These are phyloP conservation scores for Lucilia cuprina DNA, from an alignment of 1,140 invertebrate species.

Conservation along the genomic window DNA sequence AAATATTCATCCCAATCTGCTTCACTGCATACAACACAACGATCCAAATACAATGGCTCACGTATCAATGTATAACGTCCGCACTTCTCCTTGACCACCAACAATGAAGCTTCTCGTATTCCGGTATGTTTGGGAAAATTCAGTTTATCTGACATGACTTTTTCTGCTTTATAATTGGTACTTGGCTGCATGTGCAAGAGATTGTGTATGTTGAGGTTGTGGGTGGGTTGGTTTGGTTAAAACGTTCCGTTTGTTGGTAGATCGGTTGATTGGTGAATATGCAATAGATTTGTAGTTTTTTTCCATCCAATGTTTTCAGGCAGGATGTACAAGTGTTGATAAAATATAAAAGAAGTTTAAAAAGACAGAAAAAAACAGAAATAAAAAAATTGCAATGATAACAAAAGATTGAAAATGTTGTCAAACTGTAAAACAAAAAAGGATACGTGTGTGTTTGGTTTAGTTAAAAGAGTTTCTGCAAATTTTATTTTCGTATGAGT, in stretches of 20 bases:
- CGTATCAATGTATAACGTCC: conserved; percentile 85
- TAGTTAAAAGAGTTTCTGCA: background rate
- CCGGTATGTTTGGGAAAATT: conserved; percentile 69
- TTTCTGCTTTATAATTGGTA: conserved; percentile 64
- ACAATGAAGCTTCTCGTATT: conserved; percentile 84
- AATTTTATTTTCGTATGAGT: background rate
- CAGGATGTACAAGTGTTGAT: background rate
- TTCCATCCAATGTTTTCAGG: background rate
- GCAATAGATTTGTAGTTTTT: background rate
- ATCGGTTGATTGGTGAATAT: background rate
- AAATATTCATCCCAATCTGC: conserved; percentile 91
- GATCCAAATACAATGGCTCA: conserved; percentile 88
- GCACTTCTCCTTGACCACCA: conserved; percentile 89
- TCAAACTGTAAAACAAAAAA: conserved; percentile 9
- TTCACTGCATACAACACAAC: conserved; percentile 88
- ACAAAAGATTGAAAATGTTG: conserved; percentile 15
- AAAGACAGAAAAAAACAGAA: background rate
- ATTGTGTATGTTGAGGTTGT: too few relatives aligned
- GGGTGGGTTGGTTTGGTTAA: too few relatives aligned
- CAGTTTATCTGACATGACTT: conserved; percentile 63
- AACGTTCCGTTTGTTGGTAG: too few relatives aligned
- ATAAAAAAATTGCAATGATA: background rate
- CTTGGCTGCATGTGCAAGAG: conserved; percentile 63
- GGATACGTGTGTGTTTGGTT: background rate
- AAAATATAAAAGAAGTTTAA: conserved; percentile 1